Base-by-base conservation (phyloP, 2,888 invertebrate genomes). In the Baccha elongata region DNA sequence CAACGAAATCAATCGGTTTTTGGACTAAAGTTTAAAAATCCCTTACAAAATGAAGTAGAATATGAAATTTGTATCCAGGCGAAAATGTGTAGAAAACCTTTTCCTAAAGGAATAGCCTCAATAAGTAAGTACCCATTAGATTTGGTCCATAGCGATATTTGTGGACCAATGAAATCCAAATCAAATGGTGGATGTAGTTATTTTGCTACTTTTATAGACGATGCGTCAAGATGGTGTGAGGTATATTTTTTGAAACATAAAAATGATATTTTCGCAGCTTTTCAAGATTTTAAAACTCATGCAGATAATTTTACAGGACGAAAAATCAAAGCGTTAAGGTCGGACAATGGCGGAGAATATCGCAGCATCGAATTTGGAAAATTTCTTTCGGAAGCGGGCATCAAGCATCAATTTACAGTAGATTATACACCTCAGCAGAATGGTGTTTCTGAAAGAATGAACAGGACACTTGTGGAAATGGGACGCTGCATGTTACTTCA, bases 401-500 rank as follows among this genome's bases (percentile, higher is more conserved):
- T 60, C 2, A 6, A 21, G 8, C 60, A 60, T 50, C 37, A 64
- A n/a, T 19, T 48, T 11, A 50, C 64, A 0, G 64, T 37, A 10
- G 48, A 42, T 6, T 44, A 44, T 44, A 44, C 19, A 21, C 17
- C 44, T 40, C 44, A 44, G 21, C 21, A 44, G 44, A 44, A 44
- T 44, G 44, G 44, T 19, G 44, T 44, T 21, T 44, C 44, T 8
- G 21, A 44, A 44, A 19, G 44, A 10, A 44, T 42, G 42, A 42
- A 17, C 42, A 42, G 42, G 42, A 42, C 42, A 42, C 42, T 42
- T 42, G 64, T 64, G 13, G 50, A 64, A 37, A 64, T 37, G 50
- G 50, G 21, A 44, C 19, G 35, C 4, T 37, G 42, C 8, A 42
- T 29, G 42, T 3, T 58, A 13, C 23, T 58, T 3, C 40, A 58